These are phyloP conservation scores for Atta cephalotes DNA, from an alignment of 1,140 invertebrate genomes.

Conservation along the genomic window DNA sequence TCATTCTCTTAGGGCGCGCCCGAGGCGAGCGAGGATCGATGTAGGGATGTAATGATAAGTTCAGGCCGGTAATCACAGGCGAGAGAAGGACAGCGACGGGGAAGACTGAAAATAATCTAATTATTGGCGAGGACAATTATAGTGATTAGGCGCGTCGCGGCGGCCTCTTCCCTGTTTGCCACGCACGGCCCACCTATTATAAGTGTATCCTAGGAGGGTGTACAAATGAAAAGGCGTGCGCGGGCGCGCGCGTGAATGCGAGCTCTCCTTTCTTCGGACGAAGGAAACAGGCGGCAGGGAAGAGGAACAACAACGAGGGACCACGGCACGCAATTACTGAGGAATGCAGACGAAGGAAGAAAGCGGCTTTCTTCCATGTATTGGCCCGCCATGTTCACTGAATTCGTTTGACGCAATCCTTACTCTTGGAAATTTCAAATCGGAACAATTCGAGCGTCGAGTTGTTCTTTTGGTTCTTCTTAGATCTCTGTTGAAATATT, in stretches of 20 bases:
- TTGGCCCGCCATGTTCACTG: slow-evolving; percentile 41
- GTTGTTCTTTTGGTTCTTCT: slow-evolving; percentile 14
- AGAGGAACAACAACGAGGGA: slow-evolving; percentile 60
- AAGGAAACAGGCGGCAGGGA: slow-evolving; percentile 64
- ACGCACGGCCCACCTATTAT: slow-evolving; percentile 70
- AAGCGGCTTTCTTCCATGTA: slow-evolving; percentile 66
- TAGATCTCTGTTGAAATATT: not conserved
- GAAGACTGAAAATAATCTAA: slow-evolving; percentile 79
- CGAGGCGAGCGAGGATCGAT: slow-evolving; percentile 53
- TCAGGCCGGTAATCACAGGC: slow-evolving; percentile 65
- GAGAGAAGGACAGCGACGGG: slow-evolving; percentile 57
- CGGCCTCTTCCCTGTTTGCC: slow-evolving; percentile 58
- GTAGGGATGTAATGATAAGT: slow-evolving; percentile 75
- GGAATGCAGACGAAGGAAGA: slow-evolving; percentile 72
- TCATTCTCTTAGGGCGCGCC: slow-evolving; percentile 49
- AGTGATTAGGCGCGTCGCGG: slow-evolving; percentile 74
- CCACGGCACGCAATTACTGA: slow-evolving; percentile 69
- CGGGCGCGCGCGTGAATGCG: slow-evolving; percentile 45
- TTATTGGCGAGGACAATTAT: slow-evolving; percentile 77
- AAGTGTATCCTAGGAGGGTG: slow-evolving; percentile 70
- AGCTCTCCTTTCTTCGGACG: slow-evolving; percentile 61
- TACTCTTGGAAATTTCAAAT: slow-evolving; percentile 48
- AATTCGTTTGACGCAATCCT: slow-evolving; percentile 55
- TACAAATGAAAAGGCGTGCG: slow-evolving; percentile 76
- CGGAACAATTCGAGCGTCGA: slow-evolving; percentile 48